Evolutionary conservation across 1,140 invertebrate genomes (phyloP).

Genomic region (Charaxes varanes): DNA sequence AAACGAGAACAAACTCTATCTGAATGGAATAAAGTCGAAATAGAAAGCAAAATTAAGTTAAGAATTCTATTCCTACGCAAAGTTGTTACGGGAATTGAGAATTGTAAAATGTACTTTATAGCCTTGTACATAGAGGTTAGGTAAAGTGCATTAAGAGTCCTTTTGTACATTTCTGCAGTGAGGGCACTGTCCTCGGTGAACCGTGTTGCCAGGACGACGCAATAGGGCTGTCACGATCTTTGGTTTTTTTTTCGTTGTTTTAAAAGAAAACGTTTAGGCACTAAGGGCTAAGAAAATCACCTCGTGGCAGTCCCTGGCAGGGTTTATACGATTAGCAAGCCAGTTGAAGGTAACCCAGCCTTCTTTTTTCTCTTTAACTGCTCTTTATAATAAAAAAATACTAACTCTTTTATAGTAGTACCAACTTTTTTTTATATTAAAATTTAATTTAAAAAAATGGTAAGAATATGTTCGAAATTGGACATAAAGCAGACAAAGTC

Average conservation of each 20-base stretch:
- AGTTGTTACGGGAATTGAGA: slow-evolving; percentile 17
- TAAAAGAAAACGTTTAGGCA: slow-evolving; percentile 19
- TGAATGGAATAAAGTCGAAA: slow-evolving; percentile 11
- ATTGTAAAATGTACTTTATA: slow-evolving; percentile 27
- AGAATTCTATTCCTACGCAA: slow-evolving; percentile 26
- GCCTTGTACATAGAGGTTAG: slow-evolving; percentile 17
- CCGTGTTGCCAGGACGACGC: slow-evolving; percentile 49
- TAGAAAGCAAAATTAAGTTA: slow-evolving; percentile 21
- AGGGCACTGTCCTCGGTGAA: slow-evolving; percentile 57
- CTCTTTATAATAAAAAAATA: too few relatives aligned
- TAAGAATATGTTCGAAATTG: too few relatives aligned
- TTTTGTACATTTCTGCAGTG: slow-evolving; percentile 37
- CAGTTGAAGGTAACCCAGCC: too few relatives aligned
- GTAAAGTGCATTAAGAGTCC: slow-evolving; percentile 10
- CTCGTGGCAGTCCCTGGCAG: too few relatives aligned
- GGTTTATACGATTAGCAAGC: too few relatives aligned
- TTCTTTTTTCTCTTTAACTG: too few relatives aligned
- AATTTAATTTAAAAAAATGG: too few relatives aligned
- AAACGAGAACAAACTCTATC: slow-evolving; percentile 24
- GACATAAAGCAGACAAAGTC: too few relatives aligned
- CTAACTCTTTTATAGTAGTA: too few relatives aligned
- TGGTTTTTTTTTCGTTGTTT: slow-evolving; percentile 35
- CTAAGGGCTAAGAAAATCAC: slow-evolving; percentile 4
- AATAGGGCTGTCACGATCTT: slow-evolving; percentile 56
- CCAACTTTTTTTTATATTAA: too few relatives aligned